These are phyloP conservation scores for Cardiocondyla obscurior DNA, from an alignment of 1,140 invertebrate genomes.

Conservation along the genomic window DNA sequence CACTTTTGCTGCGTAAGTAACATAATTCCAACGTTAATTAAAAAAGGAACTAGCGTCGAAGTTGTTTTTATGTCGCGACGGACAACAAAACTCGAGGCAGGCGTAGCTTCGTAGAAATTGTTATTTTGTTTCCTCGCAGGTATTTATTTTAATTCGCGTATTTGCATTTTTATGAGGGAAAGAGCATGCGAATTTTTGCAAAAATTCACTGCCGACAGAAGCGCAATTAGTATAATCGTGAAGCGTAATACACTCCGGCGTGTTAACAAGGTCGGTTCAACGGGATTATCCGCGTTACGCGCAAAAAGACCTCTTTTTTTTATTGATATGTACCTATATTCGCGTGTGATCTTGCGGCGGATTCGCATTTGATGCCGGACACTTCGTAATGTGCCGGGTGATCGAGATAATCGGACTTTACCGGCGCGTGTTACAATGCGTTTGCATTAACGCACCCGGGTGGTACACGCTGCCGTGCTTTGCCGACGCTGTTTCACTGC, in stretches of 20 bases:
- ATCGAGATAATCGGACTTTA: conserved; percentile 24
- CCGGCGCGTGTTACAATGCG: not conserved
- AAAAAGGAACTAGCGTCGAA: not conserved
- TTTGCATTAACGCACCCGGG: conserved; percentile 1
- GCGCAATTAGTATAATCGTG: not conserved
- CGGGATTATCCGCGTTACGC: not conserved
- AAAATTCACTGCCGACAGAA: not conserved
- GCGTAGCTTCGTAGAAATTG: not conserved
- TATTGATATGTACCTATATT: not conserved
- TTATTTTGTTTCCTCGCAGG: not conserved
- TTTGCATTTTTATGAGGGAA: not conserved
- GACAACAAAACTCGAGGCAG: not conserved
- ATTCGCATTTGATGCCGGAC: not conserved
- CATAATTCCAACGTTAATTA: not conserved
- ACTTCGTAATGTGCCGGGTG: not conserved
- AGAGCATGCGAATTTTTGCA: not conserved
- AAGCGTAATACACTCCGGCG: not conserved
- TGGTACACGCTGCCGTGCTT: not conserved
- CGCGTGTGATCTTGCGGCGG: not conserved
- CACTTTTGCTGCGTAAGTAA: not conserved
- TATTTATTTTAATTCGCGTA: not conserved
- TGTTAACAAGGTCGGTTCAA: not conserved
- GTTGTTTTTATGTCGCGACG: not conserved
- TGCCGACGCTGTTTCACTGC: conserved; percentile 3
- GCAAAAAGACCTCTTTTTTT: not conserved